A percentile compares a stretch with the other conserved stretches of the same genome.
These are phyloP conservation scores for Zaprionus davidi DNA, from an alignment of 1,140 invertebrate species.

Conservation along the genomic window DNA sequence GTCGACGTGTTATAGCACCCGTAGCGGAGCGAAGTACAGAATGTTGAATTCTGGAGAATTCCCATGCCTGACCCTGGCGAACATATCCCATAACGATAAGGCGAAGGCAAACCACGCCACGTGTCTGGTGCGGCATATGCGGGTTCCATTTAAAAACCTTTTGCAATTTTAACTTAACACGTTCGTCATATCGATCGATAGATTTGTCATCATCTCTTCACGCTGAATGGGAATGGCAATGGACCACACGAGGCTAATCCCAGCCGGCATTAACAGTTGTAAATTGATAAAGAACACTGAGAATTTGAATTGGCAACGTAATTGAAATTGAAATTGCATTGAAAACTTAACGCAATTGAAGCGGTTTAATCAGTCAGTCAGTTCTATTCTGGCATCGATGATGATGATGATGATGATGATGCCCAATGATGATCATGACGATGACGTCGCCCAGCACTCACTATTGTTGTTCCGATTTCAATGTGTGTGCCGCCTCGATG, in stretches of 20 bases:
- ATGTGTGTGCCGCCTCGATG: conserved; percentile 14
- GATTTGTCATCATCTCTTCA: conserved; percentile 14
- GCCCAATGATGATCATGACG: conserved; percentile 37
- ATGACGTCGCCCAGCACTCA: conserved; percentile 21
- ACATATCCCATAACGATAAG: not conserved
- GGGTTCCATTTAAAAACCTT: conserved; percentile 16
- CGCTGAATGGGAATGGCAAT: not conserved
- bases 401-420: not conserved
- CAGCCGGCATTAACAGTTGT: not conserved
- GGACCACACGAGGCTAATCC: not conserved
- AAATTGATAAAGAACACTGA: conserved; percentile 1
- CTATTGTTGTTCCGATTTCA: conserved; percentile 22
- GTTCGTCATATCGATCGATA: not conserved
- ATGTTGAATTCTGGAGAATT: not conserved
- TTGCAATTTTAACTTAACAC: not conserved
- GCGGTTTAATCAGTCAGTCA: conserved; percentile 38
- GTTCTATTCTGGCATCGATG: conserved; percentile 20
- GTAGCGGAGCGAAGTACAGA: not conserved
- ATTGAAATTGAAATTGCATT: conserved; percentile 27
- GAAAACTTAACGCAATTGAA: conserved; percentile 39
- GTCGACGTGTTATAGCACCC: not conserved
- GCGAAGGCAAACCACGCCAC: not conserved
- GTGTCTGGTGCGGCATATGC: conserved; percentile 2
- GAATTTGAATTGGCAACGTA: conserved; percentile 6
- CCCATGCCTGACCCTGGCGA: not conserved